phyloP scores from a whole-genome alignment of 1,140 invertebrate genomes.

The Aleiodes sp. region DNA sequence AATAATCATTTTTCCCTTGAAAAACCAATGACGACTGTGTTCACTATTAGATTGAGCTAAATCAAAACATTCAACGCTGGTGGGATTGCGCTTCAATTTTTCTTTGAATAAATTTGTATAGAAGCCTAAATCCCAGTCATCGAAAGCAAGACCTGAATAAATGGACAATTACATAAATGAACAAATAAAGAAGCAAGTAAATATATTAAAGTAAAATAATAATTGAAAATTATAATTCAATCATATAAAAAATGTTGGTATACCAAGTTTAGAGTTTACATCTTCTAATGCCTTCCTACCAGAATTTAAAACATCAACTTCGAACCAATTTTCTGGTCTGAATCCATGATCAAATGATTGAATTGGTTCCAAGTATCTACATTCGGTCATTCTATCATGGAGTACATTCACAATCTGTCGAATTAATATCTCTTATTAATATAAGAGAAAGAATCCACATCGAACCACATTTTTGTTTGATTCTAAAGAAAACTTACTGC shows the following conservation, averaged over 20 bases:
- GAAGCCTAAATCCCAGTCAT: slow-evolving; percentile 87
- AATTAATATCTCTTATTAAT: slow-evolving; percentile 21
- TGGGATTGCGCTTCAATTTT: slow-evolving; percentile 91
- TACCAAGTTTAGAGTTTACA: slow-evolving; percentile 86
- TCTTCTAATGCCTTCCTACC: slow-evolving; percentile 83
- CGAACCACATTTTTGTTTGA: slow-evolving; percentile 5
- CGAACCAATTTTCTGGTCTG: slow-evolving; percentile 79
- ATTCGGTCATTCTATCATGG: slow-evolving; percentile 87
- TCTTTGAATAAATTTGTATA: slow-evolving; percentile 84
- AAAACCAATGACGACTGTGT: slow-evolving; percentile 93
- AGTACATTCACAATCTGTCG: slow-evolving; percentile 70
- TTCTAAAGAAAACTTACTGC: slow-evolving; percentile 52
- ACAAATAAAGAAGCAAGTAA: too few species aligned
- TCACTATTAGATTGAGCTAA: slow-evolving; percentile 98
- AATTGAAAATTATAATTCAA: slow-evolving; percentile 5
- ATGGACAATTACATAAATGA: too few species aligned
- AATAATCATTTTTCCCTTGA: slow-evolving; percentile 88
- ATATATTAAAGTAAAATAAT: slow-evolving; percentile 18
- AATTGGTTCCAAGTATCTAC: slow-evolving; percentile 76
- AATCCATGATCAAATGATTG: slow-evolving; percentile 78
- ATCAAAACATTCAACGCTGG: slow-evolving; percentile 97
- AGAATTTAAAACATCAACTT: slow-evolving; percentile 81
- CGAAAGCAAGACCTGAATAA: slow-evolving; percentile 81
- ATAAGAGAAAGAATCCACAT: slow-evolving; percentile 24
- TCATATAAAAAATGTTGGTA: not conserved